A percentile compares a stretch with the other conserved stretches of the same genome.
These are phyloP conservation scores for Rhincodon typus DNA, from an alignment of 2,797 vertebrate species.

Conservation along the genomic window DNA sequence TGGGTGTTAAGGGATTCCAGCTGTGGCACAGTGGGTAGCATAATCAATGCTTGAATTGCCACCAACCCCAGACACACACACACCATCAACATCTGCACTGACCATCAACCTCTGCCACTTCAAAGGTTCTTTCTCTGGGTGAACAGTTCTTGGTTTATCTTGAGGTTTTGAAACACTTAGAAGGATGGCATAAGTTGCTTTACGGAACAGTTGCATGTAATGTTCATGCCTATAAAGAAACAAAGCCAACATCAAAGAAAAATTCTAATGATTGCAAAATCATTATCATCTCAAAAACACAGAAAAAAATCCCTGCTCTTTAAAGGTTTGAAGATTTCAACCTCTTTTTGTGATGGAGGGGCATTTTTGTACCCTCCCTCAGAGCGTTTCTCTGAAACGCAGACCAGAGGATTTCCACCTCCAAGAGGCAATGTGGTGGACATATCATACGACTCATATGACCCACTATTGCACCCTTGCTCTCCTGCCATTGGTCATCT, in stretches of 20 bases:
- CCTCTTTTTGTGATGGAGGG: not conserved
- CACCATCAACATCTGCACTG: not conserved
- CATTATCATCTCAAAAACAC: not conserved
- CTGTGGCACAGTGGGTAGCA: no score
- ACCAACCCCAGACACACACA: not conserved
- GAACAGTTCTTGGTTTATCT: not conserved
- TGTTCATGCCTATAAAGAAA: not conserved
- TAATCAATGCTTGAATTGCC: not conserved
- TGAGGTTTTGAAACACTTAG: not conserved
- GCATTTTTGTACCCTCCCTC: not conserved
- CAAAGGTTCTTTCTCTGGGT: not conserved
- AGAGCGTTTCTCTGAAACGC: not conserved
- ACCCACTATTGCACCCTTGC: not conserved
- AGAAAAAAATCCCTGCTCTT: not conserved
- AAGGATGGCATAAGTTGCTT: not conserved
- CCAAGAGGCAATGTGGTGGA: not conserved
- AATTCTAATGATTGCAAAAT: not conserved
- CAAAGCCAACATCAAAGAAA: not conserved
- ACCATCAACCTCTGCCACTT: slow-evolving; percentile 24
- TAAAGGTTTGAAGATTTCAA: not conserved
- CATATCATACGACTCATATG: not conserved
- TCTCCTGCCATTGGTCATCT: not conserved
- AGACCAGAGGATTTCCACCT: not conserved
- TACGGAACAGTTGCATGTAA: not conserved
- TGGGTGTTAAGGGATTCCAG: not conserved